Conservation (phyloP, 2,888 invertebrate genomes). For the Loripinus fragilis region DNA sequence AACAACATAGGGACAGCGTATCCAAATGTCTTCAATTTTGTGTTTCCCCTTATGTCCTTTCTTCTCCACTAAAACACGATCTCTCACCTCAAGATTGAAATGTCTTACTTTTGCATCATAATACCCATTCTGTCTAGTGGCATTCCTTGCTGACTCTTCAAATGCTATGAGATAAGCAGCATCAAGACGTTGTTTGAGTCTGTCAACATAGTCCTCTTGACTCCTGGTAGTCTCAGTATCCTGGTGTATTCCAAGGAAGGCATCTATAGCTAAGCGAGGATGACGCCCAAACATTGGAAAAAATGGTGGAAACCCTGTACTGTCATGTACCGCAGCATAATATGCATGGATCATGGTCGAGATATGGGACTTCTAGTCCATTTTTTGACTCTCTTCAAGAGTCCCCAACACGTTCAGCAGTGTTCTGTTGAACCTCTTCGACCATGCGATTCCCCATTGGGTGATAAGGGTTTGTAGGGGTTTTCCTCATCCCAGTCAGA, state of each 20-base stretch:
- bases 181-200: too few species aligned
- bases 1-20: too few species aligned
- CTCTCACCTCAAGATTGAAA: background rate
- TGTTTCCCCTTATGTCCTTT: constrained; percentile 7
- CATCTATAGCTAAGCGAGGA: too few species aligned
- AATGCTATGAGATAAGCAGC: too few species aligned
- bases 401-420: background rate
- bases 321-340: too few species aligned
- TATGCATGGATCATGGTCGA: constrained; percentile 12
- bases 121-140: too few species aligned
- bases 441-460: constrained; percentile 11
- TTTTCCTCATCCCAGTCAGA: constrained; percentile 2
- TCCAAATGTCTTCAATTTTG: background rate
- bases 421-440: background rate
- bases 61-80: constrained; percentile 8
- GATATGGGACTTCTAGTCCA: constrained; percentile 4
- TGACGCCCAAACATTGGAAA: too few species aligned
- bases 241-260: too few species aligned
- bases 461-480: background rate
- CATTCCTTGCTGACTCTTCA: too few species aligned
- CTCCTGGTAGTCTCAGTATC: too few species aligned
- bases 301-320: too few species aligned
- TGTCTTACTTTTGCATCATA: background rate
- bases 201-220: too few species aligned
- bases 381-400: background rate